phyloP scores from a whole-genome alignment of 2,888 invertebrate genomes.

The Dicyrtoma fusca region DNA sequence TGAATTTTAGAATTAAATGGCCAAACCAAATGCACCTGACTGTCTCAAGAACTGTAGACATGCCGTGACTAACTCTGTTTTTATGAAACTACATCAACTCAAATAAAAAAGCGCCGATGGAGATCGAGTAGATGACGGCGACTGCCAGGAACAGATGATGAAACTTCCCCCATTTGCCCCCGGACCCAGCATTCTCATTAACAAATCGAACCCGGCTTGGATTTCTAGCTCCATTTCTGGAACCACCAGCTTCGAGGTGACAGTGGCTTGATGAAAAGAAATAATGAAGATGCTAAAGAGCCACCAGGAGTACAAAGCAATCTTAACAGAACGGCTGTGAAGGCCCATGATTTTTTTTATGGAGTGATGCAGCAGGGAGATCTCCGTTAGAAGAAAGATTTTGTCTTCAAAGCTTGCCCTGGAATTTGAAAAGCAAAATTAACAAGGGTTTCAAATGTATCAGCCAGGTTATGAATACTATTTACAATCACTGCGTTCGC shows the following conservation, averaged over 20 bases:
- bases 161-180: not conserved
- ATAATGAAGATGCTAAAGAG: not conserved
- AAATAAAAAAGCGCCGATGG: not conserved
- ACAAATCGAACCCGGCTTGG: not conserved
- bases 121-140: not conserved
- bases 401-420: not conserved
- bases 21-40: no score
- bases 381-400: not conserved
- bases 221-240: not conserved
- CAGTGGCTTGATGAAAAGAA: slow-evolving; percentile 2
- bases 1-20: no score
- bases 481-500: not conserved
- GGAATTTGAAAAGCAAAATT: no score
- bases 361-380: not conserved
- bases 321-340: not conserved
- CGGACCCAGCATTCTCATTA: not conserved
- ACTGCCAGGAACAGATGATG: not conserved
- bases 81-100: not conserved
- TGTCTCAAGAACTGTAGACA: no score
- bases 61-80: no score
- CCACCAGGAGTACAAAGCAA: slow-evolving; percentile 1
- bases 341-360: not conserved
- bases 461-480: not conserved
- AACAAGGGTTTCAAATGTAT: no score
- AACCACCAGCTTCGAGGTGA: slow-evolving; percentile 5